Evolutionary conservation across 2,113 vertebrate genomes (phyloP).

Genomic region (Typhlomys cinereus): DNA sequence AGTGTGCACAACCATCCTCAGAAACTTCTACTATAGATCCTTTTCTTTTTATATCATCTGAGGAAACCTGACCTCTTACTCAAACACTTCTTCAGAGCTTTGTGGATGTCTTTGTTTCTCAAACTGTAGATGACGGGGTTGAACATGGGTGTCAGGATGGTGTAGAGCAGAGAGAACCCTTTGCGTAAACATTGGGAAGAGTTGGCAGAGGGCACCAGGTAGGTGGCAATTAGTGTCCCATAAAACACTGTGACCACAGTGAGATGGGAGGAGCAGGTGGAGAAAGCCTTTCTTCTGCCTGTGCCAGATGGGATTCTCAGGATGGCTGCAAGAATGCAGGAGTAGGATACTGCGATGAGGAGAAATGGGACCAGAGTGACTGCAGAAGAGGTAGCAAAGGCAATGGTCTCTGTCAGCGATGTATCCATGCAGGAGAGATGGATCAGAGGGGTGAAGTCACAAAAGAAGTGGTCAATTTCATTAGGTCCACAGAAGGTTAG

Average conservation of each 20-base stretch:
- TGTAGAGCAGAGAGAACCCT: conserved; percentile 75
- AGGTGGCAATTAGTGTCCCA: conserved; percentile 73
- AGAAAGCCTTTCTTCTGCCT: conserved; percentile 71
- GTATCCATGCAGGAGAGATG: conserved; percentile 66
- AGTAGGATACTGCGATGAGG: conserved; percentile 64
- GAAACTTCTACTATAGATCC: background rate
- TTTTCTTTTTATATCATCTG: conserved; percentile 3
- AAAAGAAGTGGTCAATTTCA: conserved; percentile 73
- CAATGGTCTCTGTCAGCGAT: conserved; percentile 52
- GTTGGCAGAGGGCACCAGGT: conserved; percentile 58
- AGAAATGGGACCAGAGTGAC: conserved; percentile 68
- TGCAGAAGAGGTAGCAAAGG: conserved; percentile 54
- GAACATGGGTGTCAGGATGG: conserved; percentile 70
- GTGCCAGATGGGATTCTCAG: conserved; percentile 60
- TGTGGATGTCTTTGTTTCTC: conserved; percentile 76
- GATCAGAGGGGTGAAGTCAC: conserved; percentile 61
- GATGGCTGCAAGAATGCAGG: conserved; percentile 65
- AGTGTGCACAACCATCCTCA: background rate
- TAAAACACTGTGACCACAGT: conserved; percentile 71
- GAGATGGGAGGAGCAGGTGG: conserved; percentile 79
- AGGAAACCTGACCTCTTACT: conserved; percentile 53
- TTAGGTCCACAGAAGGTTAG: conserved; percentile 60
- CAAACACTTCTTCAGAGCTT: conserved; percentile 69
- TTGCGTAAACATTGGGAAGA: conserved; percentile 68
- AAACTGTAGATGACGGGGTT: conserved; percentile 76